Base-by-base conservation (phyloP, 2,888 invertebrate genomes). In the Schizotus pectinicornis region DNA sequence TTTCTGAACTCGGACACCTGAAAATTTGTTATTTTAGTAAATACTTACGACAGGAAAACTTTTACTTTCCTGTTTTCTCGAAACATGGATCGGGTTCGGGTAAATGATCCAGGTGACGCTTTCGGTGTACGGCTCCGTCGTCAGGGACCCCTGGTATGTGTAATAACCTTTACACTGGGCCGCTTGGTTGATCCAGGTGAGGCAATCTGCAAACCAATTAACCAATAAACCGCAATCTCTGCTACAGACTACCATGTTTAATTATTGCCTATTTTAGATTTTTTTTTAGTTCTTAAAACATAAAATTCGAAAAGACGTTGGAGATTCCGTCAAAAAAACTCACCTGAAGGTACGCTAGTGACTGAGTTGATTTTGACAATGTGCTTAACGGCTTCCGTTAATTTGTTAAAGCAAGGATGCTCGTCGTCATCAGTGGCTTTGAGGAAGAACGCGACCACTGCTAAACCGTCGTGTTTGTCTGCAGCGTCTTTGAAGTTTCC, bases 41-140 rank as follows among this genome's bases (percentile, higher is more conserved):
- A 54, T 55, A 9, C 6, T n/a, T 30, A 8, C 34, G 9, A 2
- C 38, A 36, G 34, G 49, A 11, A 36, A n/a, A 33, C 30, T 38
- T 1, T 38, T 43, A 56, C 54, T 67, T 73, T 88, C 88, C 83
- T 89, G 89, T 73, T 85, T 84, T 60, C 82, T 79, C 9, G 88
- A 88, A 60, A 89, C 85, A 65, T 86, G 84, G 54, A 89, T 85
- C 2, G 89, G 88, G 45, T 85, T 86, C 53, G 88, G 84, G 68
- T 88, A 88, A 55, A 89, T 85, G 61, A 89, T 89, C 89, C 89
- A 89, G 3, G 88, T 88, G 42, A 89, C 89, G 68, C 88, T 88
- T 70, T 89, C 89, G 39, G 86, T 85, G 72, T 87, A 89, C 0
- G 89, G 89, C 48, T 88, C 87, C 3, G 89, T 89, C 1, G 89